These are phyloP conservation scores for Chascanopsetta lugubris DNA, from an alignment of 2,113 vertebrate species.

Conservation along the genomic window DNA sequence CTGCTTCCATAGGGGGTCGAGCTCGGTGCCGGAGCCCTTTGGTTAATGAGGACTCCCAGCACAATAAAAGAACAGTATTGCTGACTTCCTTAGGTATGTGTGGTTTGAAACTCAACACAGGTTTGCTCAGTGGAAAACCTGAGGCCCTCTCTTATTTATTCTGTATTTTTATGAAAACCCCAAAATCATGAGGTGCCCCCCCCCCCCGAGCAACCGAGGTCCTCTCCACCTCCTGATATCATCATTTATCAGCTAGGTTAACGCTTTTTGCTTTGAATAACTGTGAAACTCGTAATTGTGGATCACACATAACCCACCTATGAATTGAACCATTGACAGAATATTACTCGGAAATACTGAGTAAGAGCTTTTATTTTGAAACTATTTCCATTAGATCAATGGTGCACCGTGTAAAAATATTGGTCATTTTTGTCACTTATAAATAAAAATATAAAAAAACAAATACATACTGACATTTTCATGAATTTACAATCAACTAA, in stretches of 20 bases:
- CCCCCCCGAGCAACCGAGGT: conserved; percentile 19
- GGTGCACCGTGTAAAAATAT: too few relatives aligned
- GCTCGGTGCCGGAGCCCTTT: conserved; percentile 46
- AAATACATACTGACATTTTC: too few relatives aligned
- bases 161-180: conserved; percentile 67
- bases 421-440: too few relatives aligned
- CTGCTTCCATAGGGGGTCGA: conserved; percentile 23
- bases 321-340: neutral
- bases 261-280: too few relatives aligned
- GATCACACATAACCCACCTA: too few relatives aligned
- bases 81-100: conserved; percentile 77
- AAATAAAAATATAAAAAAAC: too few relatives aligned
- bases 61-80: conserved; percentile 73
- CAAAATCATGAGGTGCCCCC: conserved; percentile 43
- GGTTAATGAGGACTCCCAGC: conserved; percentile 68
- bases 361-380: too few relatives aligned
- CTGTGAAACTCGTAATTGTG: too few relatives aligned
- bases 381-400: too few relatives aligned
- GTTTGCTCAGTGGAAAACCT: conserved; percentile 66
- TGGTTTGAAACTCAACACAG: conserved; percentile 78
- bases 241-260: neutral
- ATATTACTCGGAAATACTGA: neutral
- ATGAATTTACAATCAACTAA: too few relatives aligned
- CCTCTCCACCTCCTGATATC: neutral
- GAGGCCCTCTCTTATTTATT: conserved; percentile 63